Conservation (phyloP, 2,888 invertebrate genomes). For the Temnothorax ravouxi region DNA sequence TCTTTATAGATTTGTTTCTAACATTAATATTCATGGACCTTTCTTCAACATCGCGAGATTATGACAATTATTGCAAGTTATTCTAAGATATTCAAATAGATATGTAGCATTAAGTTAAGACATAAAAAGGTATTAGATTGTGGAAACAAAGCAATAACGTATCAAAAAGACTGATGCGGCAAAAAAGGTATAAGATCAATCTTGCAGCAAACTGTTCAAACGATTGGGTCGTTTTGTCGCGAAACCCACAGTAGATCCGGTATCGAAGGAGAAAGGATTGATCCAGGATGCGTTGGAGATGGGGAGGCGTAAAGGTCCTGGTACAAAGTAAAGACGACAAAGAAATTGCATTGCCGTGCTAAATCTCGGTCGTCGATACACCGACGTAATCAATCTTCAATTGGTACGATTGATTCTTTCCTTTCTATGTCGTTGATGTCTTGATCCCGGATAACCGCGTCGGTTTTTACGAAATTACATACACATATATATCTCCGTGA, state of each 20-base stretch:
- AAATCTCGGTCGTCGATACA: constrained; percentile 71
- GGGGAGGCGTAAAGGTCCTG: constrained; percentile 64
- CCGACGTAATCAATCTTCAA: constrained; percentile 78
- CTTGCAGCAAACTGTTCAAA: constrained; percentile 53
- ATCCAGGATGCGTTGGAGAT: constrained; percentile 56
- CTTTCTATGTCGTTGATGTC: constrained; percentile 49
- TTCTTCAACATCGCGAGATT: neutral
- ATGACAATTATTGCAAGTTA: neutral
- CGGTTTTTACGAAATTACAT: constrained; percentile 7
- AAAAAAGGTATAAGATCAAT: constrained; percentile 4
- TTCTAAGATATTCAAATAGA: neutral
- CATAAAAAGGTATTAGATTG: neutral
- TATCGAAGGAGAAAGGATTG: constrained; percentile 65
- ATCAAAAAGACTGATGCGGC: neutral
- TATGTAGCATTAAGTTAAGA: constrained; percentile 4
- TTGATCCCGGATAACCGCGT: constrained; percentile 51
- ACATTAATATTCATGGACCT: neutral
- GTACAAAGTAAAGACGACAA: constrained; percentile 71
- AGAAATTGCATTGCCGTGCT: constrained; percentile 73
- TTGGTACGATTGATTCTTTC: constrained; percentile 76
- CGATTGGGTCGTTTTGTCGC: constrained; percentile 40
- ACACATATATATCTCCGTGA: neutral
- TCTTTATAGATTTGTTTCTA: neutral
- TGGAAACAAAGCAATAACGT: neutral
- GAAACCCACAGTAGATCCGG: constrained; percentile 58